Base-by-base conservation (phyloP, 1,140 invertebrate species). In the Pseudomyrmex sp. region DNA sequence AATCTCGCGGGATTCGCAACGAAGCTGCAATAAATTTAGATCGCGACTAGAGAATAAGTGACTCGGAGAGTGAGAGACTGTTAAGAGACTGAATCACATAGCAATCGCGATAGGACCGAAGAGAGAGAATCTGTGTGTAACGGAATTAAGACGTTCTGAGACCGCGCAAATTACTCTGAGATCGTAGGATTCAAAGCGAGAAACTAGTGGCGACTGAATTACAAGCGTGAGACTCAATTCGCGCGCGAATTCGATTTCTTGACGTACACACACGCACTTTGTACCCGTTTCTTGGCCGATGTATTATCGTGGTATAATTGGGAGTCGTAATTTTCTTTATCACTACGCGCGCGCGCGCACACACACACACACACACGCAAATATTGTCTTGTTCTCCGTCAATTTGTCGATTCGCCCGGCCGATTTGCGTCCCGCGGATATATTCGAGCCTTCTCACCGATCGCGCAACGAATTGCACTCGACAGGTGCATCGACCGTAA, bases 401-500 rank as follows among this genome's bases (percentile, higher is more conserved):
- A 8, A 20, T 59, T 44, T 46, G 23, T n/a, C 50, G 50, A 69
- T 54, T 69, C 9, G 48, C 50, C 15, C 44, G 15, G 20, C 2
- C n/a, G 61, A 74, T 74, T 74, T 48, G 18, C 44, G n/a, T 44
- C 26, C 26, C 12, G 35, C 62, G 62, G n/a, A 44, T 63, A 56
- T 54, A 44, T 26, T 69, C 50, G 35, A 54, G 35, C 35, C 26
- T 52, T 56, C 63, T 15, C 13, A 35, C 61, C 44, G 74, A 66
- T 66, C 61, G 18, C 13, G 20, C n/a, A 15, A 69, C 20, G 18
- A 77, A 77, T 77, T 44, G 35, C 68, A 46, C 63, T 77, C 75
- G 75, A 77, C 63, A 68, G 35, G 18, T 56, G 63, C 15, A 77
- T 68, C 62, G 75, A 56, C 48, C 18, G 50, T 9, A 68, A 12